Base-by-base conservation (phyloP, 1,140 invertebrate species). In the Lepidostoma basale region DNA sequence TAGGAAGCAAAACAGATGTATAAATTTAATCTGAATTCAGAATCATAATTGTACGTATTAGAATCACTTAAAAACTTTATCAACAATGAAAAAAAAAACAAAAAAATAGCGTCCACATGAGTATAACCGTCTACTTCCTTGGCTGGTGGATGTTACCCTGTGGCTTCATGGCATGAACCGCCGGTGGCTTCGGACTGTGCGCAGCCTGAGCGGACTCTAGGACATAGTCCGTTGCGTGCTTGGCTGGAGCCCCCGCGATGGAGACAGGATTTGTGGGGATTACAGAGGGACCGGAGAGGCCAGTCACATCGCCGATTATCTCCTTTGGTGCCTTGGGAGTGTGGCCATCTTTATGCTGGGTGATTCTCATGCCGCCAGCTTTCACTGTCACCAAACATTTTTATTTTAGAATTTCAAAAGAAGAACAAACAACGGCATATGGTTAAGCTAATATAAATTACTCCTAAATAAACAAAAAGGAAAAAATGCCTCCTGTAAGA, bases 361-460 rank as follows among this genome's bases (percentile, higher is more conserved):
- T 94, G 75, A 96, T 94, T 68, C 94, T 85, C 94, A 95, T 96
- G 1, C 93, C 93, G 18, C 94, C 93, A 68, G 92, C 94, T 85
- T 95, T 96, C 0, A 95, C 93, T 95, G 79, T 65, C 82, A 82
- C n/a, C 75, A 75, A 54, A 65, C 67, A 66, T 33, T 44, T 65
- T 45, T 52, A 22, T 26, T 45, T 58, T n/a, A n/a, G n/a, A 33
- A 62, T 45, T 18, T 39, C 1, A 12, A n/a, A n/a, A 33, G 62
- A 12, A 67, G 39, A 18, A 16, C 5, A 10, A 3, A n/a, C n/a
- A 12, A 3, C 4, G 26, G 18, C 3, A 52, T 52, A 8, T 26
- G 14, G 10, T 49, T 22, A 6, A 8, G 5, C 5, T 12, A 28
- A 16, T 3, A 3, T 26, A 58, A 44, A 16, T 25, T 12, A 65